Evolutionary conservation across 2,888 invertebrate species (phyloP), one percentile per base, ranked within the genome.

Genomic region (Noctua pronuba): DNA sequence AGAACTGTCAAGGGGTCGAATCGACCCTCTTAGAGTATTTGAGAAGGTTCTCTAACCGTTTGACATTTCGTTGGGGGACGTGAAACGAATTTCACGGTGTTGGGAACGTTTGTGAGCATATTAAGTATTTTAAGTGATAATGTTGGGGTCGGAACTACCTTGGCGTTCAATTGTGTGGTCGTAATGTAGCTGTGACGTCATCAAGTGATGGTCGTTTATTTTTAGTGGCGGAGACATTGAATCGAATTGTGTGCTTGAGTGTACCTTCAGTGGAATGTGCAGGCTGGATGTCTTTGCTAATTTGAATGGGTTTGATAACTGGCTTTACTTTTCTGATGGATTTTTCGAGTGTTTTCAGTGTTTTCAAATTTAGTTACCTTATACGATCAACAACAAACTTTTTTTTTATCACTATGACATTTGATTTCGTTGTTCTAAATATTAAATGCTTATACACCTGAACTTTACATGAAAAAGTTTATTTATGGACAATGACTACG

Each of bases 1-100:
- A 94, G 94, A 92, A 91, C 93, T 94, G 94, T 93, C 95, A 93
- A 92, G 94, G 92, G 93, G 87, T 88, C 88, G 89, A 88, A 89
- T 88, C 83, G 87, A 87, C 91, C 92, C 91, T 91, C 90, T 89
- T 90, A 86, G 75, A 87, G 85, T 85, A 87, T 88, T 90, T 87
- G 86, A 87, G 84, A 80, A 85, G 80, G 77, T 90, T 90, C 88
- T 82, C 83, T 82, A 75, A 80, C 80, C 89, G 85, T 90, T 90
- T 94, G 94, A 94, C 94, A 92, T 94, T 92, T 93, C 88, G 88
- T 88, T 89, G 90, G 93, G 94, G 94, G 91, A 93, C 89, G 89
- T 88, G 90, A 91, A 93, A 94, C 92, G 93, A 94, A 94, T 94
- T 94, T 93, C 90, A 94, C 91, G 92, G 92, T 91, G 90, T 90